A percentile compares a stretch with the other conserved stretches of the same genome.
Conservation (phyloP, 92 coral and sea anemone genomes). For the Porites rus region DNA sequence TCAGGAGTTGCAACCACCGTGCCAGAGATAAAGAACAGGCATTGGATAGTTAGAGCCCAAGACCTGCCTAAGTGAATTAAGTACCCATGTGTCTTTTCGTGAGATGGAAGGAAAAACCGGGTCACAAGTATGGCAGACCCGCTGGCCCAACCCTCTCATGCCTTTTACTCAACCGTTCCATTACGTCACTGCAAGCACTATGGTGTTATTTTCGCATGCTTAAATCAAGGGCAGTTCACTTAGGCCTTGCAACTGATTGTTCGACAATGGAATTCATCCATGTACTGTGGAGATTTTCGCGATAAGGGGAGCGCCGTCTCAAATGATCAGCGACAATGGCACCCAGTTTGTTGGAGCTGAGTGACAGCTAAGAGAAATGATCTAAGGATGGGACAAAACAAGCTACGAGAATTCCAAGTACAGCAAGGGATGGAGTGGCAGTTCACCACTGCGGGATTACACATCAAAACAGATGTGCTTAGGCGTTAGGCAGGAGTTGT, state of each 20-base stretch:
- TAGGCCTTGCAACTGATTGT: slow-evolving; percentile 64
- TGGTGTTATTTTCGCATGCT: slow-evolving; percentile 65
- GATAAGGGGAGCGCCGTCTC: slow-evolving; percentile 62
- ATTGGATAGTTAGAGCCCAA: slow-evolving; percentile 69
- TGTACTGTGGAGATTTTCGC: slow-evolving; percentile 66
- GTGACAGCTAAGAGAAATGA: slow-evolving; percentile 55
- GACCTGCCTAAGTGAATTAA: slow-evolving; percentile 57
- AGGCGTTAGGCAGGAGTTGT: slow-evolving; percentile 67
- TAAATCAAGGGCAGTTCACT: slow-evolving; percentile 71
- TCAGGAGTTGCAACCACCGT: slow-evolving; percentile 56
- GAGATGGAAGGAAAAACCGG: slow-evolving; percentile 42
- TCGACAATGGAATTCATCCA: slow-evolving; percentile 75
- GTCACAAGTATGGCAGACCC: slow-evolving; percentile 62
- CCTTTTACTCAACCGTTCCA: slow-evolving; percentile 71
- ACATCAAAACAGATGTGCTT: slow-evolving; percentile 73
- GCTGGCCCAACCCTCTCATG: slow-evolving; percentile 40
- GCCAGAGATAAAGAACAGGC: slow-evolving; percentile 52
- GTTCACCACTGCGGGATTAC: slow-evolving; percentile 62
- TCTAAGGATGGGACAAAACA: slow-evolving; percentile 41
- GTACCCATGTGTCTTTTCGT: slow-evolving; percentile 47
- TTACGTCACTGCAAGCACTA: slow-evolving; percentile 62
- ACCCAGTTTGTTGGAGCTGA: slow-evolving; percentile 67
- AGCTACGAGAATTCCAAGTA: slow-evolving; percentile 52
- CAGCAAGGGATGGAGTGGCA: slow-evolving; percentile 66
- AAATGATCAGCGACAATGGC: slow-evolving; percentile 73